A percentile compares a stretch with the other conserved stretches of the same genome.
These are phyloP conservation scores for Leucophenga maculata DNA, from an alignment of 2,888 invertebrate genomes.

Conservation along the genomic window DNA sequence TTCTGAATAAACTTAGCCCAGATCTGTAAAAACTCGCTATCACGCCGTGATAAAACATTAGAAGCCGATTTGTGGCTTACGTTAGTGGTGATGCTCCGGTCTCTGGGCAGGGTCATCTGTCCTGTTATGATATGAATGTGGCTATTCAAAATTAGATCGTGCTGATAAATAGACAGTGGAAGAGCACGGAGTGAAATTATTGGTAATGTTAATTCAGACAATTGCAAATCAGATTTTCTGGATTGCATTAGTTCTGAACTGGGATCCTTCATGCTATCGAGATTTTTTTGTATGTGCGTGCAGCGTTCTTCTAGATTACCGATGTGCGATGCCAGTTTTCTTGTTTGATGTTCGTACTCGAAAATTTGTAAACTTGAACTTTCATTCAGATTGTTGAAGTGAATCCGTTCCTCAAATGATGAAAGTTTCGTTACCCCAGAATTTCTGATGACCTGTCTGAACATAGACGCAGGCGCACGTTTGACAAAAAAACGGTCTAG, in stretches of 20 bases:
- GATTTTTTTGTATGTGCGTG: conserved; percentile 34
- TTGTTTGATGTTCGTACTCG: conserved; percentile 16
- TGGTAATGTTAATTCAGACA: not conserved
- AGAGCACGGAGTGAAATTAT: not conserved
- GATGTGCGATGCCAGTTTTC: conserved; percentile 39
- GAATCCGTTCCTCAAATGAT: not conserved
- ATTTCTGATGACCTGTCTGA: too few species aligned
- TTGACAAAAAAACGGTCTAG: not conserved
- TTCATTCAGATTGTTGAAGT: not conserved
- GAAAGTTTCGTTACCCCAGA: not conserved
- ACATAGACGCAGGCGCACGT: not conserved
- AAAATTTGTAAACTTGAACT: not conserved
- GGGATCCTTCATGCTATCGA: conserved; percentile 40
- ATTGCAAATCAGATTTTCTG: not conserved
- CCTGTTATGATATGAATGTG: conserved; percentile 47
- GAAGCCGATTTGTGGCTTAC: not conserved
- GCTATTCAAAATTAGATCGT: conserved; percentile 46
- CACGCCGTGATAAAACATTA: not conserved
- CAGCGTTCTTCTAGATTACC: conserved; percentile 41
- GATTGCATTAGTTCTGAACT: not conserved
- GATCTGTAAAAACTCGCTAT: conserved; percentile 51
- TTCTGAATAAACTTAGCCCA: conserved; percentile 42
- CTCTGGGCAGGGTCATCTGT: conserved; percentile 18
- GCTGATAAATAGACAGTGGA: conserved; percentile 19
- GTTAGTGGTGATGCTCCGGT: conserved; percentile 29